These are phyloP conservation scores for Zoanthus gigantus DNA, from an alignment of 92 coral and sea anemone species.

Conservation along the genomic window DNA sequence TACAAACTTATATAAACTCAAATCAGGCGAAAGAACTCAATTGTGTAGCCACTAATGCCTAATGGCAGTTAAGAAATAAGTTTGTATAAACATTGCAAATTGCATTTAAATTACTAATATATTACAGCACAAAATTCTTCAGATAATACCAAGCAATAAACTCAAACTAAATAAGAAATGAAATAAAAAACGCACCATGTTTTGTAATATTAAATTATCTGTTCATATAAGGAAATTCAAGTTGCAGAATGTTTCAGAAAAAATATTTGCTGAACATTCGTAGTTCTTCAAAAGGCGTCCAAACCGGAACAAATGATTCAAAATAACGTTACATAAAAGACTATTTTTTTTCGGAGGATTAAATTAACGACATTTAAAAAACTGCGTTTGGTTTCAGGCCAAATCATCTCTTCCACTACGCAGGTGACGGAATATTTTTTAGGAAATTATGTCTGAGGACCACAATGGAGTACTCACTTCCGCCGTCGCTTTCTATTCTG, in stretches of 20 bases:
- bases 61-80: too few relatives aligned
- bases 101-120: too few relatives aligned
- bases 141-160: too few relatives aligned
- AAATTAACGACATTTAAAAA: not conserved
- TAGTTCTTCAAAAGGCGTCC: not conserved
- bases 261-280: not conserved
- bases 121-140: too few relatives aligned
- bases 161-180: not conserved
- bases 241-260: not conserved
- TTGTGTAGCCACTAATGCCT: too few relatives aligned
- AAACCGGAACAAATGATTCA: not conserved
- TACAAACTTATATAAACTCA: too few relatives aligned
- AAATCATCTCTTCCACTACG: not conserved
- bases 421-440: not conserved
- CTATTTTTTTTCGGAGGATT: not conserved
- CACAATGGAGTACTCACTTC: not conserved
- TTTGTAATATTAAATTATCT: not conserved
- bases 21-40: too few relatives aligned
- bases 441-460: not conserved
- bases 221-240: not conserved
- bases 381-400: not conserved
- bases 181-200: not conserved
- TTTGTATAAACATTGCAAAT: too few relatives aligned
- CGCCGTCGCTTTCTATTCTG: not conserved
- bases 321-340: not conserved